A percentile compares a stretch with the other conserved stretches of the same genome.
Conservation (phyloP, 2,888 invertebrate genomes). For the Microchrysa polita region DNA sequence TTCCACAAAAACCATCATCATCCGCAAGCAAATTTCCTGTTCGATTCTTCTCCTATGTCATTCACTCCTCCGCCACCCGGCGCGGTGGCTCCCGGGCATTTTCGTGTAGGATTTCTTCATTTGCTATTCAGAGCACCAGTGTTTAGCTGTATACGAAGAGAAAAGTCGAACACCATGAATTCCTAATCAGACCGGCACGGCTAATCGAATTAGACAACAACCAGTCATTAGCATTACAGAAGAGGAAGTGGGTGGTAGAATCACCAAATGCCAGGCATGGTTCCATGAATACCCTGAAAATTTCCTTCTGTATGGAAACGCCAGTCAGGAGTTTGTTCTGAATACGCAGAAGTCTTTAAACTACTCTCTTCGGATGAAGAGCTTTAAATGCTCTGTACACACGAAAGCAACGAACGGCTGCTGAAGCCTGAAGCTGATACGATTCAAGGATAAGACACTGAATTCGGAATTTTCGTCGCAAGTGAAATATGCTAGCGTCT, state of each 20-base stretch:
- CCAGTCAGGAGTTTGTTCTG: too few species aligned
- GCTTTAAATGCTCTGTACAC: background rate
- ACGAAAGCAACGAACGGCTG: background rate
- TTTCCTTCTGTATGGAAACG: background rate
- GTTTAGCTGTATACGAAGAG: background rate
- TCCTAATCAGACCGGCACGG: slow-evolving; percentile 41
- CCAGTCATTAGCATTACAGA: slow-evolving; percentile 38
- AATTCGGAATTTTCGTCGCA: background rate
- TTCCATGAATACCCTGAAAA: background rate
- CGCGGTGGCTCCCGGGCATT: too few species aligned
- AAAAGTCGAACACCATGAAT: slow-evolving; percentile 43
- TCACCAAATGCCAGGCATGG: background rate
- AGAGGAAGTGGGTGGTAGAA: background rate
- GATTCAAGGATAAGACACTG: background rate
- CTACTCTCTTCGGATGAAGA: background rate
- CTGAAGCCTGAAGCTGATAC: too few species aligned
- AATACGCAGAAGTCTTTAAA: background rate
- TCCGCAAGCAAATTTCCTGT: background rate
- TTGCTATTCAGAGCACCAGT: slow-evolving; percentile 16
- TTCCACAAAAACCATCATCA: slow-evolving; percentile 8
- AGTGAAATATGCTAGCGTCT: background rate
- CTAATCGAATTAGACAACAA: slow-evolving; percentile 43
- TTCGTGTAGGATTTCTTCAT: slow-evolving; percentile 16
- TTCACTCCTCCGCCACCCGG: too few species aligned
- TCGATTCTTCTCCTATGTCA: background rate